Conservation (phyloP, 2,113 vertebrate species). For the Mystacornis crossleyi region DNA sequence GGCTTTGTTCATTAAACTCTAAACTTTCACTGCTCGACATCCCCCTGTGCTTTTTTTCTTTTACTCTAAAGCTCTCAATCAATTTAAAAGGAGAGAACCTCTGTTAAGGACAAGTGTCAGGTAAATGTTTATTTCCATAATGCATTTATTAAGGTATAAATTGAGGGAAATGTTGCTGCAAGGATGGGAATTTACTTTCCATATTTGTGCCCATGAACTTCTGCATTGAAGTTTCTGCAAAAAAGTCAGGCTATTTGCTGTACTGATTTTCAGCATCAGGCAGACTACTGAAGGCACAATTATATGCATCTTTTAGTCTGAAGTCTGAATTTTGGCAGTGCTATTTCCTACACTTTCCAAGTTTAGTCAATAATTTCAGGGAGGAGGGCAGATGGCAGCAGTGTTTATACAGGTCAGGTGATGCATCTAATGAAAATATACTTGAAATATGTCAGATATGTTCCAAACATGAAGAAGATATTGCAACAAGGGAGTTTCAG, state of each 20-base stretch:
- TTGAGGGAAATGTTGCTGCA: neutral
- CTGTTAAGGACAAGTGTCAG: neutral
- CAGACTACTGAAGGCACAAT: neutral
- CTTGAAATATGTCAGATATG: neutral
- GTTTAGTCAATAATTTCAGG: neutral
- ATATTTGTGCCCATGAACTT: neutral
- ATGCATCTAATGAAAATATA: neutral
- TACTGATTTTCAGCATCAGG: neutral
- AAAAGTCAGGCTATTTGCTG: neutral
- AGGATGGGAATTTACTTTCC: neutral
- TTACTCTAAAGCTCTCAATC: neutral
- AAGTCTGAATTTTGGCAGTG: neutral
- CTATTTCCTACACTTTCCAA: neutral
- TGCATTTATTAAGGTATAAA: neutral
- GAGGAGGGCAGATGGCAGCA: neutral
- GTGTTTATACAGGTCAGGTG: neutral
- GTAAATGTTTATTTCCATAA: slow-evolving; percentile 37
- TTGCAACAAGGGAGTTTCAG: neutral
- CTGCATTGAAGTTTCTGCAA: neutral
- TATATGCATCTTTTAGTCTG: neutral
- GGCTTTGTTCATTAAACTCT: slow-evolving; percentile 56
- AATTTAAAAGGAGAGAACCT: slow-evolving; percentile 7
- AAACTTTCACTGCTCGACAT: neutral
- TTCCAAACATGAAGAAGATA: neutral
- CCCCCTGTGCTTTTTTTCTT: neutral